phyloP scores from a whole-genome alignment of 1,140 invertebrate genomes.

The Helicoverpa armigera region DNA sequence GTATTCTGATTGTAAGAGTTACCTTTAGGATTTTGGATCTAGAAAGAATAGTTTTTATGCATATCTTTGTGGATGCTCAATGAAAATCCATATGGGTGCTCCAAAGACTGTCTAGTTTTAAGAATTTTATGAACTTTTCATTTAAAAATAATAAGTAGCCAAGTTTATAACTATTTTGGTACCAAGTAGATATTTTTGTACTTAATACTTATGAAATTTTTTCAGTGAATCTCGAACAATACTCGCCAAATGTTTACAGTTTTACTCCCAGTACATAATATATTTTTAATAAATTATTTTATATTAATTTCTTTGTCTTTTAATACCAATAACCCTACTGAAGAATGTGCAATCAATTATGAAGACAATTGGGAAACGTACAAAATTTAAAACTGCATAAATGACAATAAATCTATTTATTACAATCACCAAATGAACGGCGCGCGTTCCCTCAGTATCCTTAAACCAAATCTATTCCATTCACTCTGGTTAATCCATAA shows the following conservation, averaged over 20 bases:
- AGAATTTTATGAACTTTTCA: background rate
- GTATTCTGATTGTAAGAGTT: too few species aligned
- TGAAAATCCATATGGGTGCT: background rate
- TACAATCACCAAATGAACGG: conserved; percentile 89
- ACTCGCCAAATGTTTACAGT: conserved; percentile 34
- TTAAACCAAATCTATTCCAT: conserved; percentile 95
- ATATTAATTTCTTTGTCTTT: background rate
- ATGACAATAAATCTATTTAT: conserved; percentile 13
- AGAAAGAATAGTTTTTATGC: background rate
- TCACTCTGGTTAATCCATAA: conserved; percentile 96
- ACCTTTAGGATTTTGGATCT: too few species aligned
- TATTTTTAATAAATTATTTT: conserved; percentile 30
- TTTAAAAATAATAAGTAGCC: background rate
- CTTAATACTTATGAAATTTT: conserved; percentile 27
- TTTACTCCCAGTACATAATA: background rate
- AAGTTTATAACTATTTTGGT: conserved; percentile 6
- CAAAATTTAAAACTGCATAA: background rate
- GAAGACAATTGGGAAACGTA: too few species aligned
- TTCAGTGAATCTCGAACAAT: conserved; percentile 47
- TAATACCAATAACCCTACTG: background rate
- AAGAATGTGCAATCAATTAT: too few species aligned
- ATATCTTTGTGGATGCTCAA: background rate
- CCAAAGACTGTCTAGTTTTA: conserved; percentile 5
- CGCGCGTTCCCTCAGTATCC: conserved; percentile 94
- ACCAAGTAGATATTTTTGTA: conserved; percentile 5